Percentiles rank a stretch among this genome's conserved stretches.
Evolutionary conservation across 2,113 vertebrate species (phyloP).

Genomic region (Mormyrus iriodes): DNA sequence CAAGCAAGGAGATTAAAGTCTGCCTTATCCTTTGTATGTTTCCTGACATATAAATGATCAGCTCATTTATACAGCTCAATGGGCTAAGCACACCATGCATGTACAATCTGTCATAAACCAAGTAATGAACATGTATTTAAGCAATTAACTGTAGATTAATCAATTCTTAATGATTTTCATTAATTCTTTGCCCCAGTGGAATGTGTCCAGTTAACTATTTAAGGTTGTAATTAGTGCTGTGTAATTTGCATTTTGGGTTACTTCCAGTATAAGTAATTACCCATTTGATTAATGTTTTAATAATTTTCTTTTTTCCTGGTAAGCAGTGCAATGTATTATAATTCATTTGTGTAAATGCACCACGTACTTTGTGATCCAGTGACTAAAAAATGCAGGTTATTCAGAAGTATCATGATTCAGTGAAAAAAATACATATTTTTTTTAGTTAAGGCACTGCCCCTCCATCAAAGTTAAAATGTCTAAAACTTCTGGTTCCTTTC

Average conservation of each 20-base stretch:
- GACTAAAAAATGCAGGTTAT: neutral
- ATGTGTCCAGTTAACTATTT: conserved; percentile 38
- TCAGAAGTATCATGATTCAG: neutral
- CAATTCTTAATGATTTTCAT: conserved; percentile 37
- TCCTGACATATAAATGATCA: neutral
- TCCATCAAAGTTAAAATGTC: neutral
- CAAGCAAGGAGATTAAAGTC: neutral
- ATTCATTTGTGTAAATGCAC: neutral
- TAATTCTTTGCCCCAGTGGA: conserved; percentile 29
- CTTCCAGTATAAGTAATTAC: conserved; percentile 26
- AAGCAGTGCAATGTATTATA: neutral
- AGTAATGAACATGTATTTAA: conserved; percentile 35
- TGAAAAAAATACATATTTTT: neutral
- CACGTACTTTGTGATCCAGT: neutral
- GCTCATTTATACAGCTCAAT: neutral
- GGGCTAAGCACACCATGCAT: neutral
- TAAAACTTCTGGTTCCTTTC: neutral
- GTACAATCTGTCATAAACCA: conserved; percentile 20
- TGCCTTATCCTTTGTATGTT: neutral
- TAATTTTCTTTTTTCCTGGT: conserved; percentile 18
- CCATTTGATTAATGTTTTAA: conserved; percentile 30
- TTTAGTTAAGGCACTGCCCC: neutral
- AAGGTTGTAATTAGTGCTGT: conserved; percentile 31
- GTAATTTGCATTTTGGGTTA: conserved; percentile 35
- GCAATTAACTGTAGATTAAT: conserved; percentile 43